Conservation (phyloP, 2,888 invertebrate genomes). For the Nemotelus nigrinus region DNA sequence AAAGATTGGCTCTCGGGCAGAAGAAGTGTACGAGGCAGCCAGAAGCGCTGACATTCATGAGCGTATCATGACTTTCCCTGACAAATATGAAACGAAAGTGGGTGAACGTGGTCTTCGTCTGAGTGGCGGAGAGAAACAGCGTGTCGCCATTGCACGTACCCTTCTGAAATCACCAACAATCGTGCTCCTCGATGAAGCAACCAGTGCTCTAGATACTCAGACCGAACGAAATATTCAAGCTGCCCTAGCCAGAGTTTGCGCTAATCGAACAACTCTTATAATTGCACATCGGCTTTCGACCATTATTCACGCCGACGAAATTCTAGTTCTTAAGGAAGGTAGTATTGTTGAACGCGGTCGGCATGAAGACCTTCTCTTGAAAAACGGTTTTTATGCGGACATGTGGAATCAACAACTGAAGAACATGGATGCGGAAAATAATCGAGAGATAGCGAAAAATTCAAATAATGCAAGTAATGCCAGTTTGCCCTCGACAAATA, state of each 20-base stretch:
- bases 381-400: conserved; percentile 80
- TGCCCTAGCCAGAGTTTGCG: conserved; percentile 85
- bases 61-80: conserved; percentile 89
- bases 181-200: conserved; percentile 93
- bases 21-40: conserved; percentile 89
- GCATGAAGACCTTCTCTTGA: conserved; percentile 73
- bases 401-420: conserved; percentile 93
- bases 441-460: conserved; percentile 12
- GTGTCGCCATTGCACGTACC: conserved; percentile 96
- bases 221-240: conserved; percentile 95
- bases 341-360: conserved; percentile 90
- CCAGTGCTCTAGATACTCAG: conserved; percentile 93
- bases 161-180: conserved; percentile 91
- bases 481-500: neutral
- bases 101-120: conserved; percentile 94
- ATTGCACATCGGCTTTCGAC: conserved; percentile 96
- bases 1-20: conserved; percentile 77
- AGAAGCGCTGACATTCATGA: conserved; percentile 94
- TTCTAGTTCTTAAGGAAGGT: conserved; percentile 91
- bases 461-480: neutral
- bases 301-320: conserved; percentile 93
- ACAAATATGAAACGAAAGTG: conserved; percentile 87
- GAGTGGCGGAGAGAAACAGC: conserved; percentile 97
- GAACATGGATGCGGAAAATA: conserved; percentile 58
- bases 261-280: conserved; percentile 90